These are phyloP conservation scores for Nycticorax nycticorax DNA, from an alignment of 2,113 vertebrate genomes.

Conservation along the genomic window DNA sequence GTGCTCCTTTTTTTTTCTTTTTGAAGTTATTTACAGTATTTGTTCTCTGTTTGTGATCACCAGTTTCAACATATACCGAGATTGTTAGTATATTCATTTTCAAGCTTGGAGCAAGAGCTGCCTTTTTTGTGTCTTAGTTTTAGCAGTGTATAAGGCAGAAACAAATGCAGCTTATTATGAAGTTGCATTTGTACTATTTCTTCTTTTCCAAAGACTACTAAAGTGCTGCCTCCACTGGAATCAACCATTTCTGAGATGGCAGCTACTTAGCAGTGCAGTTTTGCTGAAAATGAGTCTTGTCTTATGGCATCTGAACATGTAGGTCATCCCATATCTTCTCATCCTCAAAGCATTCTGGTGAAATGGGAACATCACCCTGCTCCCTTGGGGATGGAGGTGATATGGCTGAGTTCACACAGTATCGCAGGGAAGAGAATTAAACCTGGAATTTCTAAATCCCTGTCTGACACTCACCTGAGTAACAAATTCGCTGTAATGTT, in stretches of 20 bases:
- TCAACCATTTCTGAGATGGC: background rate
- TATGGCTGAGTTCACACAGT: background rate
- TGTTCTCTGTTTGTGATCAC: background rate
- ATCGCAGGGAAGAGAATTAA: background rate
- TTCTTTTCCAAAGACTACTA: background rate
- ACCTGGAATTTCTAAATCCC: background rate
- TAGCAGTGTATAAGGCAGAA: background rate
- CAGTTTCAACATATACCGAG: background rate
- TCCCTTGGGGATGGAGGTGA: background rate
- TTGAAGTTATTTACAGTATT: background rate
- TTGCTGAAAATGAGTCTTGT: background rate
- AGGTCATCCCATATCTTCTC: background rate
- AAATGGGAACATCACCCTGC: background rate
- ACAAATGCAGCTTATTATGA: background rate
- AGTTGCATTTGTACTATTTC: background rate
- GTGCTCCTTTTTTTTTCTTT: background rate
- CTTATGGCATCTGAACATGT: background rate
- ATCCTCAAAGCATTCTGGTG: background rate
- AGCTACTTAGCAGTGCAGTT: background rate
- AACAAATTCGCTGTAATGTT: background rate
- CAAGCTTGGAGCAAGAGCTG: background rate
- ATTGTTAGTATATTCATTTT: background rate
- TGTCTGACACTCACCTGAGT: background rate
- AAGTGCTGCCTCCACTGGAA: background rate
- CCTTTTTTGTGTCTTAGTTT: background rate